Conservation (phyloP, 2,888 invertebrate species). For the Cantharis lateralis region DNA sequence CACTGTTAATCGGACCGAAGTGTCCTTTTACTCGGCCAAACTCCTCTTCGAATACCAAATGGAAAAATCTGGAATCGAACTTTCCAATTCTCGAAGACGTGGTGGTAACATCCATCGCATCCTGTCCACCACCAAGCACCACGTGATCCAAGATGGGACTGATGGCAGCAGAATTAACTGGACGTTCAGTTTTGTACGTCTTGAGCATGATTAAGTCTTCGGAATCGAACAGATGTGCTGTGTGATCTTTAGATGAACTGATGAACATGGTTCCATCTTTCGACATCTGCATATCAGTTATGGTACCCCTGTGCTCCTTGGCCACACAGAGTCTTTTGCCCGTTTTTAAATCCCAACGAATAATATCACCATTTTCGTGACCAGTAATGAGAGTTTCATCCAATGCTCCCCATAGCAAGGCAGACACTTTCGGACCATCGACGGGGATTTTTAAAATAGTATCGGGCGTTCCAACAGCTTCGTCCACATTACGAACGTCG, state of each 20-base stretch:
- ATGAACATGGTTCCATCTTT: constrained; percentile 95
- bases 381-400: constrained; percentile 92
- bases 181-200: constrained; percentile 96
- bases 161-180: constrained; percentile 97
- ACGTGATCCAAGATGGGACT: constrained; percentile 96
- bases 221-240: constrained; percentile 93
- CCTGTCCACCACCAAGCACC: constrained; percentile 97
- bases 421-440: constrained; percentile 83
- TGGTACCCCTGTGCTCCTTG: constrained; percentile 81
- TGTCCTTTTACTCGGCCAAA: constrained; percentile 98
- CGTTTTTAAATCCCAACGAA: constrained; percentile 90
- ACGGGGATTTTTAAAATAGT: constrained; percentile 82
- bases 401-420: constrained; percentile 91
- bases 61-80: constrained; percentile 72
- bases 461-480: constrained; percentile 69
- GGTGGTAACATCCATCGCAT: constrained; percentile 98
- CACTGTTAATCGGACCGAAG: constrained; percentile 98
- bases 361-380: constrained; percentile 91
- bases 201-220: constrained; percentile 86
- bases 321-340: constrained; percentile 79
- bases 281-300: constrained; percentile 96
- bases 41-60: constrained; percentile 94
- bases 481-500: constrained; percentile 78
- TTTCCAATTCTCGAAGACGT: constrained; percentile 93
- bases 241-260: constrained; percentile 95